Evolutionary conservation across 2,797 vertebrate genomes (phyloP), one percentile per base, ranked within the genome.

Genomic region (Sebastes vulpes): DNA sequence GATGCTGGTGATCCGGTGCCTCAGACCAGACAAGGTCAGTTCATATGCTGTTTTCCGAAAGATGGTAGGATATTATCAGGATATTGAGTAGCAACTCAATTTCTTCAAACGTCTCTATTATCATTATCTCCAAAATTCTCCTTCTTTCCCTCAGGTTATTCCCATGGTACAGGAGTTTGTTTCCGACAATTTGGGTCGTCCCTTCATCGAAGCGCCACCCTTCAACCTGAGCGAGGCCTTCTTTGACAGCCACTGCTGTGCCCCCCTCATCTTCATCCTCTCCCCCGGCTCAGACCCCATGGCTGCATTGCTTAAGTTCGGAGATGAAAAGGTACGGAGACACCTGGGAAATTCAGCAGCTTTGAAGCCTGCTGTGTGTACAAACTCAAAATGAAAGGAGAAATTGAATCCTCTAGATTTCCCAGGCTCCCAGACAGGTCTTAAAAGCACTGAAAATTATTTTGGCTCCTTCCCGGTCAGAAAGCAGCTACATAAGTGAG

Each of bases 161-260:
- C 97, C 97, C 25, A 95, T 97, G 96, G 89, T 98, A 65, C 97
- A 97, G 80, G 96, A 98, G 68, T 98, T 97, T 91, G 96, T 99
- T 35, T 92, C 67, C 25, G 64, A 58, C 65, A 96, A 91, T 70
- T 74, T 98, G 90, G 97, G 98, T 0, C 95, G 79, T 11, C 69
- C 77, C 11, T 99, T 98, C 91, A 97, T 98, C 20, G 97, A 98
- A 82, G 95, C 96, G 0, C 97, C 97, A 5, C 97, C 97, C 12
- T 98, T 99, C 82, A 97, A 98, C 87, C 86, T 99, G 77, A 93
- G 96, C 21, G 95, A 95, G 35, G 95, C 96, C 0, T 99, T 98
- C 84, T 88, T 67, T 46, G 97, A 98, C 69, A 98, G 97, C 75
- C 96, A 98, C 79, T 97, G 96, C 86, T 97, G 96, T 1, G 93